These are phyloP conservation scores for Cataglyphis albicans DNA, from an alignment of 2,888 invertebrate species.

Conservation along the genomic window DNA sequence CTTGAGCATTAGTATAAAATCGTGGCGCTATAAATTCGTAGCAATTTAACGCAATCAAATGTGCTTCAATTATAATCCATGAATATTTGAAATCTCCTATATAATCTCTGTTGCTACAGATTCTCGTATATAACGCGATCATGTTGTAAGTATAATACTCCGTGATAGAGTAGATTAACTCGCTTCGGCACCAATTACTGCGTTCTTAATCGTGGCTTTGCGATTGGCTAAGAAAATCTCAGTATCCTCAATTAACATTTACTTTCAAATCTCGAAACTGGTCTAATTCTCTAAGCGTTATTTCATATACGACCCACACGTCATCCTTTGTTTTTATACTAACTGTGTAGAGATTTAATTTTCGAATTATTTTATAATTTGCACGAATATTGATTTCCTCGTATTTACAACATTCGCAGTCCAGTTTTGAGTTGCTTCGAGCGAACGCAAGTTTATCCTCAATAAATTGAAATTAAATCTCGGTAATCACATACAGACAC, in stretches of 20 bases:
- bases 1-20: slow-evolving; percentile 10
- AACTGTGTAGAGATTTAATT: neutral
- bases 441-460: slow-evolving; percentile 1
- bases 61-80: slow-evolving; percentile 40
- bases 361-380: neutral
- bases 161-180: slow-evolving; percentile 42
- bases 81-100: slow-evolving; percentile 27
- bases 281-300: slow-evolving; percentile 17
- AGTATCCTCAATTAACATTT: slow-evolving; percentile 44
- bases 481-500: slow-evolving; percentile 59
- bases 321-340: neutral
- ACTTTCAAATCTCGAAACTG: slow-evolving; percentile 48
- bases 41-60: slow-evolving; percentile 30
- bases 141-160: slow-evolving; percentile 46
- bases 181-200: slow-evolving; percentile 44
- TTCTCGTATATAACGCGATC: slow-evolving; percentile 32
- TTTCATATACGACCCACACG: neutral
- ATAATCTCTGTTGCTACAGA: slow-evolving; percentile 21
- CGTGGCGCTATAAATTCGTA: slow-evolving; percentile 19
- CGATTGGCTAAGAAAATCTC: slow-evolving; percentile 23
- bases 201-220: slow-evolving; percentile 53
- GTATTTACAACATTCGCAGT: slow-evolving; percentile 23
- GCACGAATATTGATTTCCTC: neutral
- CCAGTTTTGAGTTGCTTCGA: neutral
- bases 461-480: slow-evolving; percentile 54